Evolutionary conservation across 2,888 invertebrate species (phyloP), one percentile per base, ranked within the genome.

Genomic region (Drosophila prolongata): DNA sequence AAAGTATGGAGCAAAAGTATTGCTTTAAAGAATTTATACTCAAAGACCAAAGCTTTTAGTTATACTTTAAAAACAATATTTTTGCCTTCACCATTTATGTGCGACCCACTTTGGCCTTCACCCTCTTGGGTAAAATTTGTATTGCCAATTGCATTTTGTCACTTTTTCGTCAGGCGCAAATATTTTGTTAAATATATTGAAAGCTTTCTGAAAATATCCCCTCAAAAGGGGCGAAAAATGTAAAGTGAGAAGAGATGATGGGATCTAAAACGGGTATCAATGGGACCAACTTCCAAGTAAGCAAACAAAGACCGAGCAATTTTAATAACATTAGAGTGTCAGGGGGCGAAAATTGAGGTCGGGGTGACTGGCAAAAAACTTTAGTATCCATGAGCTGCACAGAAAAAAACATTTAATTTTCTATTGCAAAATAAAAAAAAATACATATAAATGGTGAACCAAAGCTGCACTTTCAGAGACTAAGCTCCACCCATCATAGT

Each of bases 131-230:
- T 19, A n/a, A 37, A 30, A 43, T 59, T 37, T 59, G 43, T 52
- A n/a, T 46, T 14, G 14, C 44, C 44, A 56, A 57, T 60, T 62
- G 37, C 62, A 46, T 49, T 67, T 75, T 57, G 2, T 46, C 37
- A 42, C 42, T 34, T 62, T 67, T 62, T 46, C 4, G 27, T 34
- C 14, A 6, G 38, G 44, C 37, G 50, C 35, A 70, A 73, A 73
- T 77, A 68, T 81, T 75, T 68, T 75, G 60, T 52, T 68, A 61
- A 75, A 70, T 77, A 75, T 72, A 75, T 79, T 65, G 69, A 72
- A 72, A 52, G 54, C 38, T 46, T 27, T 60, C 37, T 24, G 50
- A 11, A 47, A 34, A 30, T 30, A 34, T 3, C 9, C 8, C 44
- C 30, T 14, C 27, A 46, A 30, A 46, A 27, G 27, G 46, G 14